Conservation (phyloP, 2,797 vertebrate species). For the Enteromius fasciolatus region DNA sequence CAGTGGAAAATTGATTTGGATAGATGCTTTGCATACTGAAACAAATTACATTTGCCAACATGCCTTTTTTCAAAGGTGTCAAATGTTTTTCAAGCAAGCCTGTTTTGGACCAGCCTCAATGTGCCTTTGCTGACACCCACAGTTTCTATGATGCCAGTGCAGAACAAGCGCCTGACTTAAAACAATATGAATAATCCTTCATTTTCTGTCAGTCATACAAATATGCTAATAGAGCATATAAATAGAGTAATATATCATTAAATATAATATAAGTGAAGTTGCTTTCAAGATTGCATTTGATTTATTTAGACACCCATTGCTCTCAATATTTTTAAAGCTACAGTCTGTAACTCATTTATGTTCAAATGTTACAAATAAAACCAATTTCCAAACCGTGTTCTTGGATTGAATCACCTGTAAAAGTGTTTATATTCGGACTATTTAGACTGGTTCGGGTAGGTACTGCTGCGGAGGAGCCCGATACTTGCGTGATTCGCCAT, state of each 20-base stretch:
- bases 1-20: not conserved
- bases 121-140: conserved; percentile 30
- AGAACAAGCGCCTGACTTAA: not conserved
- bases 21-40: not conserved
- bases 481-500: too few species aligned
- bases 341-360: too few species aligned
- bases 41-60: not conserved
- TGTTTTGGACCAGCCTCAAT: not conserved
- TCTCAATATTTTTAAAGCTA: not conserved
- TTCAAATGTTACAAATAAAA: too few species aligned
- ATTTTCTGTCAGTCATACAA: not conserved
- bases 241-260: not conserved
- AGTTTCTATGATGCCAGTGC: conserved; percentile 9
- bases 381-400: too few species aligned
- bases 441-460: too few species aligned
- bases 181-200: not conserved
- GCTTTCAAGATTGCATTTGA: not conserved
- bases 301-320: not conserved
- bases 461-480: too few species aligned
- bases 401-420: too few species aligned
- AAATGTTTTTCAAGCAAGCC: not conserved
- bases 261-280: not conserved
- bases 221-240: not conserved
- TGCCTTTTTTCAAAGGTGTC: not conserved
- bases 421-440: too few species aligned